Evolutionary conservation across 2,797 vertebrate species (phyloP), one percentile per base, ranked within the genome.

Genomic region (Antrozous pallidus): DNA sequence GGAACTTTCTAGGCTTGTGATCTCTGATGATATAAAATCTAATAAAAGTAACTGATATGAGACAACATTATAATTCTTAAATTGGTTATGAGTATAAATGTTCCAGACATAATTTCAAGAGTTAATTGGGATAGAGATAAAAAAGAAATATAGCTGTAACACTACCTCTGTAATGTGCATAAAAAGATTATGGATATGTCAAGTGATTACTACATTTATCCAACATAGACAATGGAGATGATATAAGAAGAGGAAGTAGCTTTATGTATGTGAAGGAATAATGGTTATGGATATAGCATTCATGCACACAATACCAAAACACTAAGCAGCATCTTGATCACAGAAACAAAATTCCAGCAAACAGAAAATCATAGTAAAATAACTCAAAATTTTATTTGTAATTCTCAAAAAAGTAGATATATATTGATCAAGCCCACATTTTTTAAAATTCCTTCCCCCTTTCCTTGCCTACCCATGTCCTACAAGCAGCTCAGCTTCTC

Each of bases 1-100:
- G 12, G 47, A 77, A 31, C 75, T 58, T 80, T 84, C 61, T 82
- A 81, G 31, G 20, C 38, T 70, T 80, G n/a, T 93, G 40, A 87
- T 8, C 42, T 92, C 67, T 54, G 67, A 47, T 79, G 4, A 71
- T 33, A 36, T 18, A 51, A 51, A 38, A 54, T 69, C 33, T 84
- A 51, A 90, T 61, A 54, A 82, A 91, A 36, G n/a, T 49, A 84
- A 24, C 8, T 89, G 28, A 49, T 47, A 82, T 36, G 31, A 94
- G 36, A 67, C 14, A 94, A 93, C 38, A 47, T 51, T 74, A 75
- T 70, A 71, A 26, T 91, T 58, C 58, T 69, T 79, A 92, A 89
- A 63, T 51, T 51, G 20, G 3, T 54, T 92, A 78, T 0, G 84
- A 24, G 40, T 54, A 77, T 47, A 85, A 81, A 81, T 90, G 38